Percentiles rank a stretch among this genome's conserved stretches.
These are phyloP conservation scores for Xiphophorus couchianus DNA, from an alignment of 2,113 vertebrate genomes.

Conservation along the genomic window DNA sequence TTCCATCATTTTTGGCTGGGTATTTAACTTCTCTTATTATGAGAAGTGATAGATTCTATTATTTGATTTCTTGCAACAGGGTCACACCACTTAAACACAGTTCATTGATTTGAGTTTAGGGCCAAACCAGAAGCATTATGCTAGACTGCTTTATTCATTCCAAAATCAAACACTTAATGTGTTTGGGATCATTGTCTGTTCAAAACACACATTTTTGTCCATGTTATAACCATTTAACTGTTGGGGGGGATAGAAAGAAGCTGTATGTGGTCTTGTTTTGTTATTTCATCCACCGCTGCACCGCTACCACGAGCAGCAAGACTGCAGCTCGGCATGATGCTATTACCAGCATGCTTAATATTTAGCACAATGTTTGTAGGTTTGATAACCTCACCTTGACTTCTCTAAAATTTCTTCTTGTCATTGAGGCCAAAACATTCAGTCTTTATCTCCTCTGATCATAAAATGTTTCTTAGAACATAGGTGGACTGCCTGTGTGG, in stretches of 20 bases:
- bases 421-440: neutral
- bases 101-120: no score
- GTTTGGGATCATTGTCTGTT: neutral
- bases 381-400: neutral
- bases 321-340: neutral
- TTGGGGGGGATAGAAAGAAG: neutral
- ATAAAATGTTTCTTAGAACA: neutral
- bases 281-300: neutral
- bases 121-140: neutral
- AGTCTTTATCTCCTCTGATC: neutral
- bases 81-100: no score
- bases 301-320: no score
- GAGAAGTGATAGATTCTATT: neutral
- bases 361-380: neutral
- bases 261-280: no score
- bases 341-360: neutral
- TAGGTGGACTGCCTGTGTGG: no score
- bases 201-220: neutral
- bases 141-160: neutral
- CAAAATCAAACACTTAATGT: neutral
- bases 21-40: neutral
- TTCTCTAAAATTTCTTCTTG: neutral
- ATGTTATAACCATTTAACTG: neutral
- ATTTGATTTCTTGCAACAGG: neutral
- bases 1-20: neutral